These are phyloP conservation scores for Clavelina lepadiformis DNA, from an alignment of 23 tunicate species.

Conservation along the genomic window DNA sequence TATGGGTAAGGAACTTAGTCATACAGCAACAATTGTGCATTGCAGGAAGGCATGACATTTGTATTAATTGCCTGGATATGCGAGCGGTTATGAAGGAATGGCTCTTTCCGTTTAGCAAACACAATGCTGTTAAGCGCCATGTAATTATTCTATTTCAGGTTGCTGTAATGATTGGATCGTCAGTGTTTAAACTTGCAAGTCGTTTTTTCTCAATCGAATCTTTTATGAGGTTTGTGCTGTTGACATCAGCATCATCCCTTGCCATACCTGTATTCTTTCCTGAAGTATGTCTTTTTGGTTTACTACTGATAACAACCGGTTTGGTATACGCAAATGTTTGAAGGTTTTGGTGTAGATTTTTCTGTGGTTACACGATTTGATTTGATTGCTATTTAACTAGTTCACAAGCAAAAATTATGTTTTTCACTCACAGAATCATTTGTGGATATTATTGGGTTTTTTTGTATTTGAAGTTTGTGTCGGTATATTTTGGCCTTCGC, in stretches of 20 bases:
- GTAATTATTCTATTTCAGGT: constrained; percentile 21
- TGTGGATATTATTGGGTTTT: constrained; percentile 29
- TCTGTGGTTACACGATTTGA: not conserved
- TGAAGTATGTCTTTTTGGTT: constrained; percentile 11
- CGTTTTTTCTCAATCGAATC: constrained; percentile 13
- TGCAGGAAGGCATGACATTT: too few relatives aligned
- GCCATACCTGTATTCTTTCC: constrained; percentile 29
- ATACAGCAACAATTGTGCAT: too few relatives aligned
- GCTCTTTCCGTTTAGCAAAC: too few relatives aligned
- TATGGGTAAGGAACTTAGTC: not conserved
- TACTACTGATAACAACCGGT: not conserved
- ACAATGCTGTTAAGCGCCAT: not conserved
- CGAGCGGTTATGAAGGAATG: not conserved
- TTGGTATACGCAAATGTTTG: too few relatives aligned
- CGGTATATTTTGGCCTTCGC: constrained; percentile 71
- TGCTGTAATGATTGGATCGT: constrained; percentile 58
- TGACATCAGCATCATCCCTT: constrained; percentile 20
- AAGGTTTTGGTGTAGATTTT: too few relatives aligned
- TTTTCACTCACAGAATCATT: constrained; percentile 7
- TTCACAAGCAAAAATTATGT: not conserved
- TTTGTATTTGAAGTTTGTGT: constrained; percentile 67
- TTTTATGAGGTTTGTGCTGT: constrained; percentile 38
- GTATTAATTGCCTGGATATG: too few relatives aligned
- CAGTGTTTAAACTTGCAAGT: constrained; percentile 25
- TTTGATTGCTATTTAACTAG: not conserved